A percentile compares a stretch with the other conserved stretches of the same genome.
Conservation (phyloP, 2,797 vertebrate species). For the Oryzias dopingdopingensis region DNA sequence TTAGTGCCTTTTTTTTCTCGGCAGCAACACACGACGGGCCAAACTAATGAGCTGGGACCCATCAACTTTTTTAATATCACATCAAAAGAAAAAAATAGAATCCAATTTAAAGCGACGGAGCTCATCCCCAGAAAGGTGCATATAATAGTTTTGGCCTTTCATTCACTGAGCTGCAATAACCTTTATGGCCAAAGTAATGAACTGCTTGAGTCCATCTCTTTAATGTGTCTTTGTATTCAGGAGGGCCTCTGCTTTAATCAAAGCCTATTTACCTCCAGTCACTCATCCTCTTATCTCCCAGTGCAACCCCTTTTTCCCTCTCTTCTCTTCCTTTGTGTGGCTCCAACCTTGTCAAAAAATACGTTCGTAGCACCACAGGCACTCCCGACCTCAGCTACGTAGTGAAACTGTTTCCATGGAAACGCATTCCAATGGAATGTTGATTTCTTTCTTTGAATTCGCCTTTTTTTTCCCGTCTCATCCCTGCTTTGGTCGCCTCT, state of each 20-base stretch:
- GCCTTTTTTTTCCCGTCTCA: constrained; percentile 25
- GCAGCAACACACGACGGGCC: constrained; percentile 59
- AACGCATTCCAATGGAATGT: constrained; percentile 60
- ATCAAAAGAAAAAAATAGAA: constrained; percentile 63
- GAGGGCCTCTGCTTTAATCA: constrained; percentile 65
- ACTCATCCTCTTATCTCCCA: constrained; percentile 72
- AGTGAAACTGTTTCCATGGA: constrained; percentile 59
- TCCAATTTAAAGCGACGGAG: constrained; percentile 70
- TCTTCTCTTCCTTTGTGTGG: constrained; percentile 63
- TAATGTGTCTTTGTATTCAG: constrained; percentile 73
- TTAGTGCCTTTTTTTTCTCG: constrained; percentile 15
- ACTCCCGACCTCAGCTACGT: constrained; percentile 34
- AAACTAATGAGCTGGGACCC: constrained; percentile 67
- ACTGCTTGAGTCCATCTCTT: constrained; percentile 68
- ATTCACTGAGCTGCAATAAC: constrained; percentile 72
- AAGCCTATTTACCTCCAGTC: constrained; percentile 73
- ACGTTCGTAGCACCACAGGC: constrained; percentile 39
- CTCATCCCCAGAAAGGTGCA: constrained; percentile 68
- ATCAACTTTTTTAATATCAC: constrained; percentile 57
- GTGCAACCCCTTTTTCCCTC: constrained; percentile 53
- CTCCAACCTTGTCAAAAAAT: constrained; percentile 71
- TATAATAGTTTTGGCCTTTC: constrained; percentile 74
- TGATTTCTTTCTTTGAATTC: constrained; percentile 1
- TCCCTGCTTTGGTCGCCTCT: constrained; percentile 25
- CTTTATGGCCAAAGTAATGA: constrained; percentile 76